Evolutionary conservation across 2,888 invertebrate genomes (phyloP).

Genomic region (Tortricodes alternella): DNA sequence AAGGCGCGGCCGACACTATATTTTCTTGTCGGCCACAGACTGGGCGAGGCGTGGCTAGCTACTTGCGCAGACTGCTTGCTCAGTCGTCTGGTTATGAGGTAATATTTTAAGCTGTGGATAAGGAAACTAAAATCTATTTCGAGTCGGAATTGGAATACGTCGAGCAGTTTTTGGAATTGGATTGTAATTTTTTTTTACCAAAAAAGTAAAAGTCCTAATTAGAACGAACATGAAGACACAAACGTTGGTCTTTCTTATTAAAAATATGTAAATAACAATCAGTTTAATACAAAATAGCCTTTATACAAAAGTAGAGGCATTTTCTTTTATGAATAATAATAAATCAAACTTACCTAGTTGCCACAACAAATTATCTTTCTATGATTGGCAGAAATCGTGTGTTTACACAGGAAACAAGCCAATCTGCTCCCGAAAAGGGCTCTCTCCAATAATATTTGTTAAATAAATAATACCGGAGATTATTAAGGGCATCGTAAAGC

Average conservation of each 20-base stretch:
- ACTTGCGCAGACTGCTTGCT: conserved; percentile 6
- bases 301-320: too few species aligned
- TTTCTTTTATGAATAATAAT: too few species aligned
- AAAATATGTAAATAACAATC: too few species aligned
- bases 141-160: too few species aligned
- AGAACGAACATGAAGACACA: too few species aligned
- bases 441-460: conserved; percentile 7
- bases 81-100: conserved; percentile 2
- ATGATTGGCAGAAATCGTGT: conserved; percentile 15
- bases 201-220: too few species aligned
- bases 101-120: conserved; percentile 3
- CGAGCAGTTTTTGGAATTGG: neutral
- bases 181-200: too few species aligned
- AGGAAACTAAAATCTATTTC: neutral
- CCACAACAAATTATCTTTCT: conserved; percentile 1
- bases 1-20: conserved; percentile 13
- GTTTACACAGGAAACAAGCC: conserved; percentile 9
- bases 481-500: too few species aligned
- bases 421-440: conserved; percentile 3
- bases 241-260: too few species aligned
- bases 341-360: too few species aligned
- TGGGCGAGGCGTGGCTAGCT: conserved; percentile 6
- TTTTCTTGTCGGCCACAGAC: conserved; percentile 22
- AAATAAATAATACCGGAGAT: neutral
- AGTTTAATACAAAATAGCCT: too few species aligned